Evolutionary conservation across 2,888 invertebrate species (phyloP).

Genomic region (Kuschelorhynchus macadamiae): DNA sequence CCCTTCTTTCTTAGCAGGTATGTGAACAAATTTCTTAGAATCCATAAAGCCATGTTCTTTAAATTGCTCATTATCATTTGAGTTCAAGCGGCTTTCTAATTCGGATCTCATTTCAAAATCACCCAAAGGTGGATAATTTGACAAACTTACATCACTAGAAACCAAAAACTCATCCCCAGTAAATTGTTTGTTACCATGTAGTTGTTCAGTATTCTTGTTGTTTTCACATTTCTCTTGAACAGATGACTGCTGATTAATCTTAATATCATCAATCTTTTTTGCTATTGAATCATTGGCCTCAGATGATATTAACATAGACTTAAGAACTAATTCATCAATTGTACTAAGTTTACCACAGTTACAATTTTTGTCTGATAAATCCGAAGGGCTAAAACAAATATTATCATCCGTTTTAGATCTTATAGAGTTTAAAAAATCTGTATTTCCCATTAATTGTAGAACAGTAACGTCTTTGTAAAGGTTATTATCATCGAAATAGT

Average conservation of each 20-base stretch:
- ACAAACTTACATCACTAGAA: neutral
- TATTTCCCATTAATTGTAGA: slow-evolving; percentile 58
- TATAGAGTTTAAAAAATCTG: slow-evolving; percentile 53
- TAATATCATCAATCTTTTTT: slow-evolving; percentile 11
- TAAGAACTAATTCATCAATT: slow-evolving; percentile 26
- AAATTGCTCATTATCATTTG: neutral
- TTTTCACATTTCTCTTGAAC: neutral
- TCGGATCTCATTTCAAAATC: slow-evolving; percentile 17
- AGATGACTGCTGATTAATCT: neutral
- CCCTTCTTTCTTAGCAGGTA: neutral
- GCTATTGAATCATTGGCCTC: slow-evolving; percentile 15
- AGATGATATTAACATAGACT: slow-evolving; percentile 25
- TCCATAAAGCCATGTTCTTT: neutral
- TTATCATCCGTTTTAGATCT: slow-evolving; percentile 29
- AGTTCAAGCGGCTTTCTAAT: neutral
- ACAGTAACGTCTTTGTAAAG: slow-evolving; percentile 63
- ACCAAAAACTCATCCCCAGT: slow-evolving; percentile 24
- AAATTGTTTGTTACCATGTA: slow-evolving; percentile 7
- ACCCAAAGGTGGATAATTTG: neutral
- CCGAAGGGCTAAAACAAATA: neutral
- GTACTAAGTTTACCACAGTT: slow-evolving; percentile 23
- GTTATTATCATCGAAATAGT: slow-evolving; percentile 63
- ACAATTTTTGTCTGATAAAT: slow-evolving; percentile 19
- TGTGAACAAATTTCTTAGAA: neutral
- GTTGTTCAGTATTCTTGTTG: neutral